phyloP scores from a whole-genome alignment of 64 coral and sea anemone species.

The Hydrozoanthus tunicans region DNA sequence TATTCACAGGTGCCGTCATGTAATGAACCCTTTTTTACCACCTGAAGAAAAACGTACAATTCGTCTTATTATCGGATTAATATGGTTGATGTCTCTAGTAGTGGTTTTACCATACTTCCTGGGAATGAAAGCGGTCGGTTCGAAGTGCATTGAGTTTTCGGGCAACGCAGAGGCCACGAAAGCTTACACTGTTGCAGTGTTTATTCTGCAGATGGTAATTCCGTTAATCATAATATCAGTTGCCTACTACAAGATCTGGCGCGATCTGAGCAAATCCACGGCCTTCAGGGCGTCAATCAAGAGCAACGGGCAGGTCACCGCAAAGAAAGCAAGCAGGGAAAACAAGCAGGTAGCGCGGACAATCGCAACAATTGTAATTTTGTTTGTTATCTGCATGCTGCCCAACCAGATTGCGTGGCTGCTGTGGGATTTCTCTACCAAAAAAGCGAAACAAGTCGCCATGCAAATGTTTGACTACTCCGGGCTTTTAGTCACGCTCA shows the following conservation, averaged over 20 bases:
- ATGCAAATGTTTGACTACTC: not conserved
- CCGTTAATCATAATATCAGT: slow-evolving; percentile 37
- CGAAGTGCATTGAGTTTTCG: not conserved
- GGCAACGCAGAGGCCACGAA: too few relatives aligned
- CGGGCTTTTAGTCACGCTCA: not conserved
- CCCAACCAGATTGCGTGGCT: slow-evolving; percentile 30
- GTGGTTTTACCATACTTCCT: slow-evolving; percentile 9
- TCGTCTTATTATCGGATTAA: slow-evolving; percentile 16
- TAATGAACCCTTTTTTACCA: slow-evolving; percentile 41
- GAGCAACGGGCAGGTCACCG: slow-evolving; percentile 17
- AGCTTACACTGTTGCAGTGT: not conserved
- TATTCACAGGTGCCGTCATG: slow-evolving; percentile 27
- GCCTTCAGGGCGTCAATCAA: not conserved
- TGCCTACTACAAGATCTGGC: slow-evolving; percentile 40
- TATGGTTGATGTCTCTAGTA: slow-evolving; percentile 10
- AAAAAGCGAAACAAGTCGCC: not conserved
- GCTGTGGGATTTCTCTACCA: not conserved
- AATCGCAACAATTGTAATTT: slow-evolving; percentile 21
- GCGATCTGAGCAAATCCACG: slow-evolving; percentile 19
- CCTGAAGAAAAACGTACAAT: not conserved
- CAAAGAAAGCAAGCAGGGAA: slow-evolving; percentile 1
- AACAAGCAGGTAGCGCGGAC: slow-evolving; percentile 49
- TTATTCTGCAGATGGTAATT: slow-evolving; percentile 4
- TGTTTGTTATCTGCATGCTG: slow-evolving; percentile 27
- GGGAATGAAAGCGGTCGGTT: not conserved